Percentiles rank a stretch among this genome's conserved stretches.
phyloP scores from a whole-genome alignment of 2,888 invertebrate genomes.

The Heliconius ethilla region DNA sequence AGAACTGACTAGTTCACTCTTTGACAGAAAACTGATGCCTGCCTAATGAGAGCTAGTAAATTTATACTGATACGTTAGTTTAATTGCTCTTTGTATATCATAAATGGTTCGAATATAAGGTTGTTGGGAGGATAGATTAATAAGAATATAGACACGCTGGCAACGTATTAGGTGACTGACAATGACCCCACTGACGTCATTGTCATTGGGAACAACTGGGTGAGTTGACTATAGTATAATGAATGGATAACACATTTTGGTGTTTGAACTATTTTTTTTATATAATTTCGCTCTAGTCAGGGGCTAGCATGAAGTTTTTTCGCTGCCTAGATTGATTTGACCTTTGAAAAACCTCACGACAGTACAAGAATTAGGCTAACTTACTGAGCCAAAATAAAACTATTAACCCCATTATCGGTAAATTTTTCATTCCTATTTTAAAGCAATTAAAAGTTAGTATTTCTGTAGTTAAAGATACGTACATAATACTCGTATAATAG shows the following conservation, averaged over 20 bases:
- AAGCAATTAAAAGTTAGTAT: background rate
- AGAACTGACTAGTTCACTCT: conserved; percentile 35
- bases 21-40: conserved; percentile 46
- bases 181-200: conserved; percentile 63
- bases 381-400: too few relatives aligned
- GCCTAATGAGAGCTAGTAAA: conserved; percentile 29
- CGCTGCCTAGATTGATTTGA: too few relatives aligned
- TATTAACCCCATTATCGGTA: too few relatives aligned
- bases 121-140: conserved; percentile 57
- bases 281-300: too few relatives aligned
- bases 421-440: background rate
- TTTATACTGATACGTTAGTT: conserved; percentile 44
- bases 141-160: conserved; percentile 48
- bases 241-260: background rate
- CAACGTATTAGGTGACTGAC: conserved; percentile 63
- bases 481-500: background rate
- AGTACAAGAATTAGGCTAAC: too few relatives aligned
- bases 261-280: background rate
- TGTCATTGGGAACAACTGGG: conserved; percentile 45
- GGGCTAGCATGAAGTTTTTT: too few relatives aligned
- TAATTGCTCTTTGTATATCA: conserved; percentile 50
- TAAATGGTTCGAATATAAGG: conserved; percentile 53
- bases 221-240: conserved; percentile 25
- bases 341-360: too few relatives aligned
- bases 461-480: background rate